Conservation (phyloP, 2,113 vertebrate genomes). For the Rhineura floridana region DNA sequence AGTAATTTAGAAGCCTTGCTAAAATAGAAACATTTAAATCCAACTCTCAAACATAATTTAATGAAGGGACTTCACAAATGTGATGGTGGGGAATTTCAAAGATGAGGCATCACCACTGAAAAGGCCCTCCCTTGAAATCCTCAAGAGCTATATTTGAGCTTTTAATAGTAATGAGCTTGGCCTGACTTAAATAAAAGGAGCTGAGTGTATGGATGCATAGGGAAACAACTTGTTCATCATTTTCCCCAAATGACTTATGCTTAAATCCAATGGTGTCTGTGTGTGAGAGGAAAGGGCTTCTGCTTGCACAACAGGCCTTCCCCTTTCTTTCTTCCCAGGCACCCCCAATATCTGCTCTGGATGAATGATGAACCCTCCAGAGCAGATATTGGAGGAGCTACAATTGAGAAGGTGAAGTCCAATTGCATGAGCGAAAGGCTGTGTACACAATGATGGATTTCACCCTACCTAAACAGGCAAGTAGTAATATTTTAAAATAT, state of each 20-base stretch:
- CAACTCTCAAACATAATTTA: not conserved
- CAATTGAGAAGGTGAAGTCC: no score
- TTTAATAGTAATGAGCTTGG: not conserved
- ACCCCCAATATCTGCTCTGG: no score
- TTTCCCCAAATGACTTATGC: not conserved
- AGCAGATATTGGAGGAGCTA: no score
- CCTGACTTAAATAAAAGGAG: no score
- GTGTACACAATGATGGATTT: no score
- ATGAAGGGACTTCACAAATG: not conserved
- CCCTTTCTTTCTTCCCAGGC: no score
- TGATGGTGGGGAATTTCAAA: not conserved
- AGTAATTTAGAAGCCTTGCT: not conserved
- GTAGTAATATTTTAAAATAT: not conserved
- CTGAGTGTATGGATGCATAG: no score
- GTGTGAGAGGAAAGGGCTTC: no score
- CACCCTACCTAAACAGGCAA: not conserved
- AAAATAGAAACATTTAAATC: not conserved
- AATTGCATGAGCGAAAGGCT: no score
- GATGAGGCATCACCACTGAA: not conserved
- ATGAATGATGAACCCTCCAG: no score
- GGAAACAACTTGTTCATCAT: not conserved
- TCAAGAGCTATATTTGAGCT: not conserved
- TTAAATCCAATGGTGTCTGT: no score
- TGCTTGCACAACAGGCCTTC: no score
- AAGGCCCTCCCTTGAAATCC: not conserved